Base-by-base conservation (phyloP, 2,797 vertebrate species). In the Dendrocincla tyrannina region DNA sequence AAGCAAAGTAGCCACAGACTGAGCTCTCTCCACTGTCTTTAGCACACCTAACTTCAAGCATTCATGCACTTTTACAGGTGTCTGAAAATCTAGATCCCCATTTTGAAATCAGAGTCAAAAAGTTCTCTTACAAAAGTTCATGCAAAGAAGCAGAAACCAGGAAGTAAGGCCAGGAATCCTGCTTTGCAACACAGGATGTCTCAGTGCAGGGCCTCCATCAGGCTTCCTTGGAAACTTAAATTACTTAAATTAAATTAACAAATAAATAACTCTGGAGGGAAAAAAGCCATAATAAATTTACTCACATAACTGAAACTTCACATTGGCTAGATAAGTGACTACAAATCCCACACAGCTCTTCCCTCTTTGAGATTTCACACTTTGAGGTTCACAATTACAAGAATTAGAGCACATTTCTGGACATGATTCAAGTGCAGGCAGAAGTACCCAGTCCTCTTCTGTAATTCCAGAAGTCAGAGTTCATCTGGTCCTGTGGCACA, bases 151-250 rank as follows among this genome's bases (percentile, higher is more conserved):
- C 14, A 72, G 49, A 85, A 85, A 86, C 35, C 76, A 91, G 93
- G 93, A 96, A 92, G 69, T 44, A 49, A 91, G 52, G 50, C 55
- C 79, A 88, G 85, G 79, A 89, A 91, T 95, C 32, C 47, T 52
- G 70, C 33, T 59, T 49, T 1, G 15, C 55, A 82, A 30, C 27
- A 88, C 80, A 92, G 82, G 88, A 88, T 72, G 73, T 88, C 66
- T 50, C 81, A 85, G 35, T 0, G 16, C 67, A 25, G 23, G 35
- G 53, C 78, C 73, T 89, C 52, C 2, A 4, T 32, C 58, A 66
- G 73, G 25, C 62, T 63, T 80, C 56, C 86, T 52, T 59, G 67
- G 74, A 72, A 91, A 75, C 4, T 50, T 77, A 24, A 9, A 46
- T 73, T 9, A 72, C 15, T 25, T 53, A n/a, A 22, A 41, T 52